These are phyloP conservation scores for Styela plicata DNA, from an alignment of 23 tunicate genomes.

Conservation along the genomic window DNA sequence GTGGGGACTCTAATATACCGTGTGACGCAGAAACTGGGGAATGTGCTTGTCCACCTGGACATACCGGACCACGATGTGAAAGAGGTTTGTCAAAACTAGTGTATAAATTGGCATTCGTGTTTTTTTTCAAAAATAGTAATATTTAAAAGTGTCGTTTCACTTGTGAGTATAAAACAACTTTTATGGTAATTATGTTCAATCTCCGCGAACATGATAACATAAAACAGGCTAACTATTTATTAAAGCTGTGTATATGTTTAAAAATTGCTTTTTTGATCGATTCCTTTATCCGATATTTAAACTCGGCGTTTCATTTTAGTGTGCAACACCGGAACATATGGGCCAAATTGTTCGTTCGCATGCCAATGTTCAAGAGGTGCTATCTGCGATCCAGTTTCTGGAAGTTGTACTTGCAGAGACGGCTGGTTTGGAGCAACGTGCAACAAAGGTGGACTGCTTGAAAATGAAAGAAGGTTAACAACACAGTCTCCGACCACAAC, in stretches of 20 bases:
- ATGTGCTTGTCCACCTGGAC: conserved; percentile 74
- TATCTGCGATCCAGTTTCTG: conserved; percentile 48
- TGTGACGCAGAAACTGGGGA: conserved; percentile 56
- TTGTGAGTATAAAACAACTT: no score
- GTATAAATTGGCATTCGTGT: no score
- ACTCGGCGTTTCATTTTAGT: no score
- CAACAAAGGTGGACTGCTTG: conserved; percentile 24
- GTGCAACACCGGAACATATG: conserved; percentile 52
- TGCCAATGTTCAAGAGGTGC: conserved; percentile 50
- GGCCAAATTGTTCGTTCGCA: conserved; percentile 48
- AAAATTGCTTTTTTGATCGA: no score
- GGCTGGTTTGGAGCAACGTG: conserved; percentile 57
- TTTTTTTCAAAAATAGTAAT: no score
- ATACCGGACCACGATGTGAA: conserved; percentile 58
- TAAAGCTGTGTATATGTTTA: no score
- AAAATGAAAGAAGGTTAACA: not conserved
- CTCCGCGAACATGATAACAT: no score
- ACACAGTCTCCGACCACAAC: not conserved
- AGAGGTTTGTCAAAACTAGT: no score
- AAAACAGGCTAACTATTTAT: no score
- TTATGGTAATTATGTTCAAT: no score
- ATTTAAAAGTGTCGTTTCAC: no score
- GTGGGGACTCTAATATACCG: conserved; percentile 7
- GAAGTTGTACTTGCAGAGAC: conserved; percentile 41
- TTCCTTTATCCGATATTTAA: no score